phyloP scores from a whole-genome alignment of 1,140 invertebrate species.

The Linepithema humile region DNA sequence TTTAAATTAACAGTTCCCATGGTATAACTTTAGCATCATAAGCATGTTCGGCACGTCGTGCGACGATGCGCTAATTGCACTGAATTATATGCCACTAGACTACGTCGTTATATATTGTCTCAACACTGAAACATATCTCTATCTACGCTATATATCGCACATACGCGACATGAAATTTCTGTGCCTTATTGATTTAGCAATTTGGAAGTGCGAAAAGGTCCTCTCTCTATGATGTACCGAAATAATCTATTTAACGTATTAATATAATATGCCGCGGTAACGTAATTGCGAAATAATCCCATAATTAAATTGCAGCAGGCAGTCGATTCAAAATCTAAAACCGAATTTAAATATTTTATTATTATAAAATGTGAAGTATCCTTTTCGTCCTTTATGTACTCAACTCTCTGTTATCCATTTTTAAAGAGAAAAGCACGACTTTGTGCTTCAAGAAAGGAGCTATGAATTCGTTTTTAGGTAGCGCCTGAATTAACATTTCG shows the following conservation, averaged over 20 bases:
- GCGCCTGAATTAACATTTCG: background rate
- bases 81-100: conserved; percentile 31
- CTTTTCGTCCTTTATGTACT: background rate
- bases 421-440: background rate
- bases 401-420: background rate
- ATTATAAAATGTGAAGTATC: too few species aligned
- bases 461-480: background rate
- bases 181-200: conserved; percentile 11
- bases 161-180: background rate
- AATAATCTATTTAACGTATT: too few species aligned
- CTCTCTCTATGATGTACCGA: too few species aligned
- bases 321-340: background rate
- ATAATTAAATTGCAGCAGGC: background rate
- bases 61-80: conserved; percentile 5
- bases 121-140: conserved; percentile 13
- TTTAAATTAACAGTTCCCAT: conserved; percentile 9
- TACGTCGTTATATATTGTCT: conserved; percentile 9
- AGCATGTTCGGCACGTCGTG: conserved; percentile 26
- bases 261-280: background rate
- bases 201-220: background rate
- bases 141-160: background rate
- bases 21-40: background rate
- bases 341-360: too few species aligned
- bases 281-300: background rate
- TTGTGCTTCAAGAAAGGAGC: background rate